Evolutionary conservation across 1,140 invertebrate species (phyloP), one percentile per base, ranked within the genome.

Genomic region (Bombus superbus): DNA sequence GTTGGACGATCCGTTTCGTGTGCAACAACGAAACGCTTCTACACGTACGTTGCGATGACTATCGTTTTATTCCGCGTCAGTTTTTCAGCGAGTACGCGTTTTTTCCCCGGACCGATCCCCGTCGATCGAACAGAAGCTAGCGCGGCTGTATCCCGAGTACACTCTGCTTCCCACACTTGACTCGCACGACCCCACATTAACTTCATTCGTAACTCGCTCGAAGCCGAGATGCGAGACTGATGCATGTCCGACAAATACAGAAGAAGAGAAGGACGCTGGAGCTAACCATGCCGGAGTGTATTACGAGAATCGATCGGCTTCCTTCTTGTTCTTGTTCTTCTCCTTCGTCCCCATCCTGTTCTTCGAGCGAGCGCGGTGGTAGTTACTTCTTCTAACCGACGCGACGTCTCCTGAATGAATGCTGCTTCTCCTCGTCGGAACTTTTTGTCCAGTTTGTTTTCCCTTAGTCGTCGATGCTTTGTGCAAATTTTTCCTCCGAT

Each of bases 141-240:
- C 40, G 18, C 47, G 44, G 18, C 66, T 44, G 57, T 71, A 77
- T 81, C 77, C 85, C 40, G 75, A 53, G 47, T 68, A 42, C 57
- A 42, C 57, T 42, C 72, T 40, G 88, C 79, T 92, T 92, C 91
- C 91, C 91, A 92, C 91, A 92, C 89, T 92, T 85, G 91, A 88
- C 88, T 90, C 91, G 91, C 91, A 92, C 91, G 91, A 92, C 83
- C 86, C 80, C 86, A 86, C 91, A 92, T 92, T 92, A 92, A 89
- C 91, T 92, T 85, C 77, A 84, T 92, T 92, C 90, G 88, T 85
- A 81, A 66, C 77, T 75, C 75, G 83, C 78, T 68, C 64, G 81
- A 64, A 44, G 73, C 38, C 53, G 40, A 78, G 87, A 90, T 89
- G 91, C 91, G 91, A 87, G 91, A 90, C 87, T 86, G 91, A 92